Conservation (phyloP, 53 echinoderm and acorn worm genomes). For the Luidia sarsii region DNA sequence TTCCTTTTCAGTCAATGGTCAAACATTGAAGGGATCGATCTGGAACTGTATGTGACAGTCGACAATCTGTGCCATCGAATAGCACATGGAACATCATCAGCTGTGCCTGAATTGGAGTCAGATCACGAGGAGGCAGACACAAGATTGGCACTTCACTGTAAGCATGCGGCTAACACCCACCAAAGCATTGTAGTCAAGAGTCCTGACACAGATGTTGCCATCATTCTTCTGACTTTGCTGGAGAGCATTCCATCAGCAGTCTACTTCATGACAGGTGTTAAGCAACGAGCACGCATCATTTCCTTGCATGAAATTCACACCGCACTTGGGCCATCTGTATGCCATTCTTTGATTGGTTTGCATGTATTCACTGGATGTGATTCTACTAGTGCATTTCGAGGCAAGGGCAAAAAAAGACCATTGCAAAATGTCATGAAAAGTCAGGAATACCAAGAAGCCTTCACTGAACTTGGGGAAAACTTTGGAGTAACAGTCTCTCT, state of each 20-base stretch:
- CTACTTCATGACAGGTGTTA: slow-evolving; percentile 1
- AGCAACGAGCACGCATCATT: neutral
- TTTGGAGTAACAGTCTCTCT: no score
- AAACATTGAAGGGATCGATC: slow-evolving; percentile 15
- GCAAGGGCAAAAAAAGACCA: neutral
- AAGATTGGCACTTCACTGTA: slow-evolving; percentile 2
- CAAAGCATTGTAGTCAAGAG: neutral
- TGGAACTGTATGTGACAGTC: neutral
- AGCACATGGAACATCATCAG: neutral
- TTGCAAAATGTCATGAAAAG: neutral
- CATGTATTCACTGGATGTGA: slow-evolving; percentile 21
- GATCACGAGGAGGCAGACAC: slow-evolving; percentile 24
- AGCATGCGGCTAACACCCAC: neutral
- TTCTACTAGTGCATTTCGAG: slow-evolving; percentile 17
- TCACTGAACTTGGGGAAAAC: neutral
- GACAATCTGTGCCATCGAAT: neutral
- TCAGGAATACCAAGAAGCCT: neutral
- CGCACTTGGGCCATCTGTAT: neutral
- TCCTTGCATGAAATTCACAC: neutral
- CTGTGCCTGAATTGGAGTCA: neutral
- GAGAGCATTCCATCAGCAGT: neutral
- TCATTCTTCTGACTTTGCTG: neutral
- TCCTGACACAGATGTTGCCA: neutral
- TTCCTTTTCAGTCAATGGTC: slow-evolving; percentile 54
- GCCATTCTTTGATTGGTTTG: neutral